A percentile compares a stretch with the other conserved stretches of the same genome.
Conservation (phyloP, 37 sponge, comb jelly and placozoan species). For the Theonella swinhoei region DNA sequence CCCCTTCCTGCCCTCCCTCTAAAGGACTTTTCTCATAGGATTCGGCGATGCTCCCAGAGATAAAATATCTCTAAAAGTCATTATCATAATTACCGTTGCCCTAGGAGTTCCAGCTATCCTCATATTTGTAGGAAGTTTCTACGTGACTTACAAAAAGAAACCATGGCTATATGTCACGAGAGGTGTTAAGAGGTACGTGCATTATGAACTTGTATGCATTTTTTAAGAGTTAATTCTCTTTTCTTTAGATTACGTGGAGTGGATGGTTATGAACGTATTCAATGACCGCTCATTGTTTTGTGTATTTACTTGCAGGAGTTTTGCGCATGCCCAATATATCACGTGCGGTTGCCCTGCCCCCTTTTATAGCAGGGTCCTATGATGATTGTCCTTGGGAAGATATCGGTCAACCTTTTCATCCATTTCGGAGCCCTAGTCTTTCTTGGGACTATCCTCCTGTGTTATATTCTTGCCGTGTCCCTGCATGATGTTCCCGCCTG, state of each 20-base stretch:
- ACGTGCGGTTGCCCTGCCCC: too few species aligned
- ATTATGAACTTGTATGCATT: too few species aligned
- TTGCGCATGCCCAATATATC: too few species aligned
- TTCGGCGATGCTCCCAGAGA: constrained; percentile 50
- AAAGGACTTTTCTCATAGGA: constrained; percentile 62
- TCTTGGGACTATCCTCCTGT: constrained; percentile 59
- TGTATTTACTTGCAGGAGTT: neutral
- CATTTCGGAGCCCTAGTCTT: constrained; percentile 20
- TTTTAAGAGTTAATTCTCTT: neutral
- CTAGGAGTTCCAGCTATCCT: constrained; percentile 59
- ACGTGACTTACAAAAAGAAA: constrained; percentile 52
- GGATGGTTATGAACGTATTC: neutral
- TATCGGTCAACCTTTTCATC: constrained; percentile 28
- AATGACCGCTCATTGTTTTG: neutral
- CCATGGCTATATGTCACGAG: constrained; percentile 51
- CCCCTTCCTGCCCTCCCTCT: neutral
- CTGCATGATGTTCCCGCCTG: constrained; percentile 70
- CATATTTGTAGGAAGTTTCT: constrained; percentile 45
- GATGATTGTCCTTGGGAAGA: constrained; percentile 36
- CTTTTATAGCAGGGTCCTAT: too few species aligned
- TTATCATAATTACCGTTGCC: constrained; percentile 61
- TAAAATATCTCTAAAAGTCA: constrained; percentile 35
- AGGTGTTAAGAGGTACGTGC: neutral
- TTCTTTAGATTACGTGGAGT: neutral
- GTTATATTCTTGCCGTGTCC: constrained; percentile 67